Evolutionary conservation across 2,888 invertebrate genomes (phyloP).

Genomic region (Vandiemenella viatica): DNA sequence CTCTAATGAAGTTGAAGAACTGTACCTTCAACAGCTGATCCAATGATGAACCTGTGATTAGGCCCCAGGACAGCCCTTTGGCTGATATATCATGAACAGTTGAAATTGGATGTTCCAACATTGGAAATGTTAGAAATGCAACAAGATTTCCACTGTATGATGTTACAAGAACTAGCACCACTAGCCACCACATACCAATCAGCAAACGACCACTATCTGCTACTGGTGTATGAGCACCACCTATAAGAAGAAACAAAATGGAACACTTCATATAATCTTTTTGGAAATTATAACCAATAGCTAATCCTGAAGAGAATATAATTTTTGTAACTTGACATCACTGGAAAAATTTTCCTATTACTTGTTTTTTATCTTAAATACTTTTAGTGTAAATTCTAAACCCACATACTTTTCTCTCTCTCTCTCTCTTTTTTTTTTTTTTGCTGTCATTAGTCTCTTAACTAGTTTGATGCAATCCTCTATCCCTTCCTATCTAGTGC

Average conservation of each 20-base stretch:
- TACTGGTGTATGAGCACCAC: constrained; percentile 71
- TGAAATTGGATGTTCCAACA: constrained; percentile 55
- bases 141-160: constrained; percentile 87
- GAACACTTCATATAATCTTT: too few relatives aligned
- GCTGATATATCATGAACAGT: constrained; percentile 47
- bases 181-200: constrained; percentile 84
- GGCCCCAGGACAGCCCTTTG: constrained; percentile 55
- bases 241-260: too few relatives aligned
- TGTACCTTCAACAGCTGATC: constrained; percentile 44
- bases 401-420: too few relatives aligned
- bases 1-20: too few relatives aligned
- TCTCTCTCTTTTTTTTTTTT: too few relatives aligned
- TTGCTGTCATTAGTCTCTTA: too few relatives aligned
- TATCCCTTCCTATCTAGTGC: too few relatives aligned
- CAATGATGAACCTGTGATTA: constrained; percentile 57
- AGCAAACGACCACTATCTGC: constrained; percentile 75
- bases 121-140: constrained; percentile 82
- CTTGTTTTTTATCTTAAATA: too few relatives aligned
- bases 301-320: not conserved
- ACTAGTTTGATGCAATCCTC: too few relatives aligned
- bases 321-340: not conserved
- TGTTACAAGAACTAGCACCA: constrained; percentile 74
- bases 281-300: too few relatives aligned
- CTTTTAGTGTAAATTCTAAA: too few relatives aligned
- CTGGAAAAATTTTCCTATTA: too few relatives aligned